These are phyloP conservation scores for Drosophila mettleri DNA, from an alignment of 2,888 invertebrate genomes.

Conservation along the genomic window DNA sequence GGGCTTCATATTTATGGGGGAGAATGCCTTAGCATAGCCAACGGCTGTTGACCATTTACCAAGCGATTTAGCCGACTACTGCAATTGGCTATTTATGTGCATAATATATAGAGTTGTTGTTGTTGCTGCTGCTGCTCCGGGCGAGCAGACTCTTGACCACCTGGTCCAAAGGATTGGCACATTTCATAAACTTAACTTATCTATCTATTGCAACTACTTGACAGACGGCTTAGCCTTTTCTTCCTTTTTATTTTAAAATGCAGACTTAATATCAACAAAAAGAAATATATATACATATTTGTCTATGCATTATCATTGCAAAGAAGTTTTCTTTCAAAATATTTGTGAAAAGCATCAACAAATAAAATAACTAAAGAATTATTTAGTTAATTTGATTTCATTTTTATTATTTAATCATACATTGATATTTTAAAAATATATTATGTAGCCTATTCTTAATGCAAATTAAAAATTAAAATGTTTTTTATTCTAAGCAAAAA, in stretches of 20 bases:
- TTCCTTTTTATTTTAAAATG: not conserved
- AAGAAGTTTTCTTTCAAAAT: not conserved
- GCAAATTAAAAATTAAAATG: too few species aligned
- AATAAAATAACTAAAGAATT: too few species aligned
- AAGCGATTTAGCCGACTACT: constrained; percentile 37
- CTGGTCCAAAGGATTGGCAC: constrained; percentile 36
- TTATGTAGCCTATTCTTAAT: too few species aligned
- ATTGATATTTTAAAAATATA: too few species aligned
- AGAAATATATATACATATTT: too few species aligned
- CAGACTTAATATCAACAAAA: not conserved
- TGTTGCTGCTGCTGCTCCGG: constrained; percentile 28
- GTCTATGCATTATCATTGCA: too few species aligned
- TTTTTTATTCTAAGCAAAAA: too few species aligned
- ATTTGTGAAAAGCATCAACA: too few species aligned
- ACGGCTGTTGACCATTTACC: constrained; percentile 45
- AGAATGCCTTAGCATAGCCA: constrained; percentile 37
- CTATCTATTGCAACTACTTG: constrained; percentile 45
- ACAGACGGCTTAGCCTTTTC: constrained; percentile 36
- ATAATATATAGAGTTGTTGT: constrained; percentile 28
- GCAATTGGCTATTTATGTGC: constrained; percentile 57
- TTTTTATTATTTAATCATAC: too few species aligned
- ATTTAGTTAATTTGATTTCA: too few species aligned
- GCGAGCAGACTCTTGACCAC: constrained; percentile 11
- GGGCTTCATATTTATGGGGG: constrained; percentile 39
- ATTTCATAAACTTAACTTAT: constrained; percentile 45